Conservation (phyloP, 2,888 invertebrate genomes). For the Polymixis lichenea region DNA sequence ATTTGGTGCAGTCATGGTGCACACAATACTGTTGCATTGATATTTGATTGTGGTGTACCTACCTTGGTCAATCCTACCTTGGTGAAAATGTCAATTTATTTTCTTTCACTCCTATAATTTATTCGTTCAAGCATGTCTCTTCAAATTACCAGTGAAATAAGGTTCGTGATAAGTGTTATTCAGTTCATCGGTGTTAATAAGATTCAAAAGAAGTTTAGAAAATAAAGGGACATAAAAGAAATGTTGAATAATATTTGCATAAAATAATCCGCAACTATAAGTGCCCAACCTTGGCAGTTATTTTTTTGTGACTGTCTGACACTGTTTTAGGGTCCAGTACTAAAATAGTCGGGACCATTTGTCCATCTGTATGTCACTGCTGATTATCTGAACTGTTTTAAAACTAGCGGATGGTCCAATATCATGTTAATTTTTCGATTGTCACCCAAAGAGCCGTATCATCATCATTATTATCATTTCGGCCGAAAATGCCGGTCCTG, state of each 20-base stretch:
- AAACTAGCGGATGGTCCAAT: not conserved
- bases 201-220: not conserved
- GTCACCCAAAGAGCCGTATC: too few species aligned
- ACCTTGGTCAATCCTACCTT: not conserved
- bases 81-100: not conserved
- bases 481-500: too few species aligned
- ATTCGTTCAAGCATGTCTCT: not conserved
- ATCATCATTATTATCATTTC: too few species aligned
- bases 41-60: not conserved
- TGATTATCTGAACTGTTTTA: not conserved
- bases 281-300: not conserved
- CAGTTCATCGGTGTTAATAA: constrained; percentile 2
- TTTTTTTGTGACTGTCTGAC: not conserved
- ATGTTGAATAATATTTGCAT: not conserved
- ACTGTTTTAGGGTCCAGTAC: not conserved
- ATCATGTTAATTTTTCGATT: not conserved
- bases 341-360: not conserved
- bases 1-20: not conserved
- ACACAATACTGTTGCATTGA: not conserved
- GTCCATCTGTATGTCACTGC: not conserved
- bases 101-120: not conserved
- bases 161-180: not conserved
- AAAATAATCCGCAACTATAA: not conserved
- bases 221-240: not conserved
- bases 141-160: not conserved